Evolutionary conservation across 2,888 invertebrate species (phyloP).

Genomic region (Drosophila buzzatii): DNA sequence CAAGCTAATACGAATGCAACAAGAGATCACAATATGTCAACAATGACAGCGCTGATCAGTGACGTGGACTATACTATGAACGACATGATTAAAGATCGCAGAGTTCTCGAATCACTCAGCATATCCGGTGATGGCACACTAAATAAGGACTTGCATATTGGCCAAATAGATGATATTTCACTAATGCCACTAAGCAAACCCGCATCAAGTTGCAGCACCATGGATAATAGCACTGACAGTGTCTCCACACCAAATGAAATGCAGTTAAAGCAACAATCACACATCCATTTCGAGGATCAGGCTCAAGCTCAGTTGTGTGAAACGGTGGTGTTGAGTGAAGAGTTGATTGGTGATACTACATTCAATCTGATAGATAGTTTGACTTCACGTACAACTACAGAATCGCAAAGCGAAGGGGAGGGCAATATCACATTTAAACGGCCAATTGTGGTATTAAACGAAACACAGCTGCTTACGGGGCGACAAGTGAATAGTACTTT

Average conservation of each 20-base stretch:
- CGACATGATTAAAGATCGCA: slow-evolving; percentile 84
- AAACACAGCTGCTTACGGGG: slow-evolving; percentile 67
- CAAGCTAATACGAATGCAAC: slow-evolving; percentile 3
- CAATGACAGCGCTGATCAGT: slow-evolving; percentile 26
- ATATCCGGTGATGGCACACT: slow-evolving; percentile 83
- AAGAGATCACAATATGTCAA: slow-evolving; percentile 44
- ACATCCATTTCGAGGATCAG: background rate
- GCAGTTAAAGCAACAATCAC: slow-evolving; percentile 9
- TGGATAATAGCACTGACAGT: slow-evolving; percentile 84
- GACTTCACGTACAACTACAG: slow-evolving; percentile 43
- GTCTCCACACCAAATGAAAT: slow-evolving; percentile 54
- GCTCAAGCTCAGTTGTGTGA: slow-evolving; percentile 1
- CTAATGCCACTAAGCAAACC: slow-evolving; percentile 81
- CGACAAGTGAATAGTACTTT: slow-evolving; percentile 60
- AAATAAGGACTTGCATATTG: slow-evolving; percentile 84
- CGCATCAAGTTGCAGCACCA: slow-evolving; percentile 83
- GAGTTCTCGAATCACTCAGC: slow-evolving; percentile 82
- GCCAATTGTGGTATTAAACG: slow-evolving; percentile 59
- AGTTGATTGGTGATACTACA: slow-evolving; percentile 83
- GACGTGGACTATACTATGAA: slow-evolving; percentile 73
- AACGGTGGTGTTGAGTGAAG: slow-evolving; percentile 76
- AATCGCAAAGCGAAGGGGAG: slow-evolving; percentile 22
- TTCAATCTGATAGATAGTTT: slow-evolving; percentile 81
- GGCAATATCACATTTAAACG: slow-evolving; percentile 66
- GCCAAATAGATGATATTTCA: slow-evolving; percentile 84